Conservation (phyloP, 2,797 vertebrate genomes). For the Anomalospiza imberbis region DNA sequence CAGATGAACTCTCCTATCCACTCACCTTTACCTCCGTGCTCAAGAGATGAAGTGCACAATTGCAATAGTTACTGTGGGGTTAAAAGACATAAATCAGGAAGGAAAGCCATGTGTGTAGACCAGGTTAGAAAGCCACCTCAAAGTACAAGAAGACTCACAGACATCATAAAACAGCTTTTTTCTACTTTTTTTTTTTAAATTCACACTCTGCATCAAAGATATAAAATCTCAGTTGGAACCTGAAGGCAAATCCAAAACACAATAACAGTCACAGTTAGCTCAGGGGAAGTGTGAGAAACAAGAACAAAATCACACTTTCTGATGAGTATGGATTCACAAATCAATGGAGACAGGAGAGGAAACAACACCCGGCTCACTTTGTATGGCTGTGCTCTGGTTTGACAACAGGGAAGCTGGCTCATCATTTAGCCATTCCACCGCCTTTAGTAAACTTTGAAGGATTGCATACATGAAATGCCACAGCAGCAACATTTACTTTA, state of each 20-base stretch:
- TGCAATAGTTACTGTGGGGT: not conserved
- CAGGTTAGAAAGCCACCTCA: not conserved
- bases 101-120: not conserved
- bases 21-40: not conserved
- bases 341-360: not conserved
- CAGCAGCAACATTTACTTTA: not conserved
- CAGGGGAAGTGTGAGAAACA: not conserved
- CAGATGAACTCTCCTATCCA: not conserved
- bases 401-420: not conserved
- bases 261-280: not conserved
- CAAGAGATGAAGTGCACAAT: not conserved
- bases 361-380: not conserved
- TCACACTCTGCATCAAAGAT: not conserved
- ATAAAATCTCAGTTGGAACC: not conserved
- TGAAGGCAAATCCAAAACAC: constrained; percentile 8
- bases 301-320: not conserved
- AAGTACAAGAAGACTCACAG: not conserved
- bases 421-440: not conserved
- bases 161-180: not conserved
- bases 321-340: not conserved
- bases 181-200: not conserved
- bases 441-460: not conserved
- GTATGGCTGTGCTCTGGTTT: not conserved
- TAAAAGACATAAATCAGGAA: not conserved
- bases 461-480: not conserved